Evolutionary conservation across 2,797 vertebrate genomes (phyloP).

Genomic region (Dryobates pubescens): DNA sequence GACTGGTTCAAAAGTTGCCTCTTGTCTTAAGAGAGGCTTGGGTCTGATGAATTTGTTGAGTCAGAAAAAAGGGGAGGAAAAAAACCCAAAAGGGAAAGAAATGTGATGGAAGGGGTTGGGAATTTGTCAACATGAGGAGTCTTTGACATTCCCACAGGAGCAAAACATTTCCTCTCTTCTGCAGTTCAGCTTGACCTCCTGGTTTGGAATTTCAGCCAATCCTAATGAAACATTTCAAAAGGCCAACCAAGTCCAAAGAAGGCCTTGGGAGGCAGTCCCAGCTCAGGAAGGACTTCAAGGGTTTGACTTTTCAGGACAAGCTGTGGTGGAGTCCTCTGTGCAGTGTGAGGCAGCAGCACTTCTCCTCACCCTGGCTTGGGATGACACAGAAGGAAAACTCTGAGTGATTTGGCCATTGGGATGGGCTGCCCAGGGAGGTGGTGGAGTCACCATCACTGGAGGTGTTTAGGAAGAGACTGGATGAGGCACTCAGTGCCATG

Average conservation of each 20-base stretch:
- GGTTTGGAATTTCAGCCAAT: slow-evolving; percentile 53
- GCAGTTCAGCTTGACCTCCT: slow-evolving; percentile 42
- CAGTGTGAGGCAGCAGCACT: not conserved
- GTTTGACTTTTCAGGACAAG: not conserved
- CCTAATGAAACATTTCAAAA: slow-evolving; percentile 44
- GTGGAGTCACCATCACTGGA: no score
- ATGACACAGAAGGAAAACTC: not conserved
- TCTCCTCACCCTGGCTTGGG: not conserved
- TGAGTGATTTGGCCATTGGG: no score
- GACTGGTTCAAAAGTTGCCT: slow-evolving; percentile 31
- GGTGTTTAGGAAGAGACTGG: no score
- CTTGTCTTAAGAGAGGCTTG: not conserved
- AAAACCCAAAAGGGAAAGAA: not conserved
- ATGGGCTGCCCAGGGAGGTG: no score
- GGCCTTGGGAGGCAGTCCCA: not conserved
- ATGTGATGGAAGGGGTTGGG: slow-evolving; percentile 1
- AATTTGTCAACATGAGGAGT: slow-evolving; percentile 49
- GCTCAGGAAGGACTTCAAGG: not conserved
- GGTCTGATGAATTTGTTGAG: slow-evolving; percentile 40
- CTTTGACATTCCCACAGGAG: slow-evolving; percentile 39
- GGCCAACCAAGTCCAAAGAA: not conserved
- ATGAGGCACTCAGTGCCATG: no score
- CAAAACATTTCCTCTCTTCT: slow-evolving; percentile 4
- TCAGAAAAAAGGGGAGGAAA: not conserved
- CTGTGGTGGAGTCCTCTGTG: not conserved